Base-by-base conservation (phyloP, 2,797 vertebrate species). In the Carduelis carduelis region DNA sequence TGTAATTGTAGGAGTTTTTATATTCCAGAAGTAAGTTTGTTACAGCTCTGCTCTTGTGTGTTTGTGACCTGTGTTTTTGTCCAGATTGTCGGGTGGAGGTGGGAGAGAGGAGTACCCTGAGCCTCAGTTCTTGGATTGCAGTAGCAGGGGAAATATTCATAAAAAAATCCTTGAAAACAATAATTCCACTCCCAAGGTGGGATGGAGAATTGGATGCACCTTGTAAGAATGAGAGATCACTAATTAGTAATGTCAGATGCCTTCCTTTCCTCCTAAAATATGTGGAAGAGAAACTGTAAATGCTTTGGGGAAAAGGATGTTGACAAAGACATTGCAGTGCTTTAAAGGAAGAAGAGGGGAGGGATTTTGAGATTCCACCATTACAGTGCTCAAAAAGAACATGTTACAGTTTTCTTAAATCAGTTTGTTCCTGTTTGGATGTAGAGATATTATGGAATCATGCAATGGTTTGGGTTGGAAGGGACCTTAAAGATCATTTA, bases 1-100 rank as follows among this genome's bases (percentile, higher is more conserved):
- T 81, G 44, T 99, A 74, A 98, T 99, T 96, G 83, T 98, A 44
- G 99, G 98, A 96, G 98, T 99, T 96, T 99, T 99, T 97, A 97
- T 98, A 97, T 98, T 99, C 94, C 99, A 99, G 97, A 99, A 99
- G 99, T 99, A 98, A 99, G 99, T 99, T 37, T n/a, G 60, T 50
- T 74, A 50, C 46, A 65, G 52, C 49, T 59, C 9, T 11, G 9
- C 16, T 57, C 16, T 30, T 6, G 0, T 37, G 41, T 49, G 1
- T 68, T 53, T 53, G 64, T 82, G 83, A 23, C 0, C 3, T 47
- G 41, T 80, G 47, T 5, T 39, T 76, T 57, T 77, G 50, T 83
- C 61, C 39, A 19, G 37, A 30, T 39, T 2, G 2, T 22, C 0
- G 37, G 65, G 71, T 64, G 50, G 65, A 43, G 50, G 21, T 53